These are phyloP conservation scores for Erebia palarica DNA, from an alignment of 2,888 invertebrate genomes.

Conservation along the genomic window DNA sequence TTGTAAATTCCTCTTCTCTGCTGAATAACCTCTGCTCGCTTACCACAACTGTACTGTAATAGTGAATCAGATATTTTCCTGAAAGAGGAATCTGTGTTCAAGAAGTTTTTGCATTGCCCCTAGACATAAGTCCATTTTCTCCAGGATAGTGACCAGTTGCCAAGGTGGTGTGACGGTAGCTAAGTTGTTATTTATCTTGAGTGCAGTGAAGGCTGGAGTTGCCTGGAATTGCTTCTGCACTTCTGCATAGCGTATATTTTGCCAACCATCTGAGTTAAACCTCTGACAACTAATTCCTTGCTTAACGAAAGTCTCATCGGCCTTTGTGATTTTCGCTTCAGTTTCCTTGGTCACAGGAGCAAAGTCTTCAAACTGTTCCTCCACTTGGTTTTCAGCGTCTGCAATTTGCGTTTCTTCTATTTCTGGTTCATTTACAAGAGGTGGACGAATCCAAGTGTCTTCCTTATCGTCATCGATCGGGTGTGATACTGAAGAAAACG, in stretches of 20 bases:
- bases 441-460: neutral
- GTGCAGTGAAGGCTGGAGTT: conserved; percentile 34
- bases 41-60: neutral
- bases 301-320: neutral
- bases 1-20: neutral
- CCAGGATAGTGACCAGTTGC: neutral
- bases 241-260: conserved; percentile 35
- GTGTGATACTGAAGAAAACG: neutral
- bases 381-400: neutral
- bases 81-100: too few relatives aligned
- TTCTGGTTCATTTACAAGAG: neutral
- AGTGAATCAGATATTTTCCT: too few relatives aligned
- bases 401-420: neutral
- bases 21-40: neutral
- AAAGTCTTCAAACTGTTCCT: neutral
- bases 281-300: conserved; percentile 8
- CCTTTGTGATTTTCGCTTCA: conserved; percentile 9
- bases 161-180: conserved; percentile 35
- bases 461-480: neutral
- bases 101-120: too few relatives aligned
- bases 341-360: conserved; percentile 5
- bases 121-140: too few relatives aligned
- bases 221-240: conserved; percentile 40
- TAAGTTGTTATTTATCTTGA: conserved; percentile 34
- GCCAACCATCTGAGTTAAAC: conserved; percentile 8